Evolutionary conservation across 2,113 vertebrate species (phyloP).

Genomic region (Pterocles gutturalis): DNA sequence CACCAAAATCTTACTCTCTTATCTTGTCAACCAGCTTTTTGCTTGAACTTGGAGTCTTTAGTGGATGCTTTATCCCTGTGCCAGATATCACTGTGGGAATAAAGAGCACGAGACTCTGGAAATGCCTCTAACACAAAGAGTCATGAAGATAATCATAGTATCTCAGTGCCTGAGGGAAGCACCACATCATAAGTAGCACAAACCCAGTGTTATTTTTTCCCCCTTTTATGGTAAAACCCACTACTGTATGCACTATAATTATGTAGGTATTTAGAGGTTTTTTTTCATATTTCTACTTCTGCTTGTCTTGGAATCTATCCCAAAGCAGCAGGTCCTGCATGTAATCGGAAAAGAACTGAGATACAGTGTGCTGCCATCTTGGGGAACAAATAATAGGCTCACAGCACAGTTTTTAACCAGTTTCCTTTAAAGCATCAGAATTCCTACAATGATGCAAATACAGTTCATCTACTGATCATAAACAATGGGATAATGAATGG

Average conservation of each 20-base stretch:
- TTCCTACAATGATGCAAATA: neutral
- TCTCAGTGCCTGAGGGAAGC: neutral
- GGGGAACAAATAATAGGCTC: constrained; percentile 10
- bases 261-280: neutral
- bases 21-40: neutral
- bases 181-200: neutral
- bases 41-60: neutral
- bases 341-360: neutral
- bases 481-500: constrained; percentile 38
- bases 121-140: neutral
- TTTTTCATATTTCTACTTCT: neutral
- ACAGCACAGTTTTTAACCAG: neutral
- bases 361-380: neutral
- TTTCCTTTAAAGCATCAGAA: constrained; percentile 1
- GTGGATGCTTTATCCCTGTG: neutral
- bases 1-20: neutral
- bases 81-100: neutral
- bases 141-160: constrained; percentile 31
- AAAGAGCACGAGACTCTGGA: neutral
- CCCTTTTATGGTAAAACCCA: neutral
- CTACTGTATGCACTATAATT: neutral
- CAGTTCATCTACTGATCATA: neutral
- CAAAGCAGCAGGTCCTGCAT: neutral
- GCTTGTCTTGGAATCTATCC: neutral
- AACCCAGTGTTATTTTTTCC: constrained; percentile 11